A percentile compares a stretch with the other conserved stretches of the same genome.
phyloP scores from a whole-genome alignment of 2,888 invertebrate genomes.

The Tinea semifulvella region DNA sequence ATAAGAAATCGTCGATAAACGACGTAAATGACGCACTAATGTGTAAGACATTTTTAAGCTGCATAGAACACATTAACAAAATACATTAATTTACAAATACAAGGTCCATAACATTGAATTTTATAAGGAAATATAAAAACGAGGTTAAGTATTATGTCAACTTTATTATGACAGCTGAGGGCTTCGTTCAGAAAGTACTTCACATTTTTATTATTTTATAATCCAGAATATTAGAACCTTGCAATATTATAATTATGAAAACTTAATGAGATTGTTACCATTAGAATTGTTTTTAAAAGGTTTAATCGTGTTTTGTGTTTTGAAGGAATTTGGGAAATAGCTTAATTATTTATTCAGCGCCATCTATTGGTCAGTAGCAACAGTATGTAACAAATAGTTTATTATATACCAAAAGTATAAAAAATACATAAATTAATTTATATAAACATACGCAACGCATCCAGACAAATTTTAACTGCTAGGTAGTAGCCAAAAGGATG shows the following conservation, averaged over 20 bases:
- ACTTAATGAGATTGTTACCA: too few species aligned
- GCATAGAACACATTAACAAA: neutral
- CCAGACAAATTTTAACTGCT: too few species aligned
- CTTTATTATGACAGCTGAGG: constrained; percentile 35
- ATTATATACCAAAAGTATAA: too few species aligned
- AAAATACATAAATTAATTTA: too few species aligned
- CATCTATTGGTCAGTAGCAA: neutral
- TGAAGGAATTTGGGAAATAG: too few species aligned
- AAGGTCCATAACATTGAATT: constrained; percentile 15
- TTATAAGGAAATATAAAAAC: constrained; percentile 26
- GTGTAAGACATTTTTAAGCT: constrained; percentile 41
- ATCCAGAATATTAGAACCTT: neutral
- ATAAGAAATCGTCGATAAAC: constrained; percentile 37
- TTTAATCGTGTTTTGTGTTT: too few species aligned
- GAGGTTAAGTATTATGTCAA: constrained; percentile 32
- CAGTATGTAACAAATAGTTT: too few species aligned
- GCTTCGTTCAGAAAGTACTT: constrained; percentile 15
- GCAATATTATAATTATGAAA: too few species aligned
- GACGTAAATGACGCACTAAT: constrained; percentile 47
- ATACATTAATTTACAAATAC: neutral
- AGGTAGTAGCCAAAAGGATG: too few species aligned
- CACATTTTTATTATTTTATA: neutral
- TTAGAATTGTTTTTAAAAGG: too few species aligned
- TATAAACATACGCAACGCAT: too few species aligned
- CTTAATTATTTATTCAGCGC: neutral